A percentile compares a stretch with the other conserved stretches of the same genome.
phyloP scores from a whole-genome alignment of 2,888 invertebrate species.

The Ophonus ardosiacus region DNA sequence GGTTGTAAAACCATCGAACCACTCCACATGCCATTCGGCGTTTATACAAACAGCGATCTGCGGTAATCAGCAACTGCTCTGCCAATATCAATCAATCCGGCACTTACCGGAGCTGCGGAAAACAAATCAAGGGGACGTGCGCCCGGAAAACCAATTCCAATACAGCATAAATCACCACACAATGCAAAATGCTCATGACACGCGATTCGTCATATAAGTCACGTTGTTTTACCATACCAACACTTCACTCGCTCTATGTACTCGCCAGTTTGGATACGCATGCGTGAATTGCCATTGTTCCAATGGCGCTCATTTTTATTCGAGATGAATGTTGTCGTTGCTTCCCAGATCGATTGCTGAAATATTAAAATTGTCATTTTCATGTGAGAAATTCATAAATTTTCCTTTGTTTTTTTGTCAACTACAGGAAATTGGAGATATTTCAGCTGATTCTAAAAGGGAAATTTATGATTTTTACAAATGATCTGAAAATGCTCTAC shows the following conservation, averaged over 20 bases:
- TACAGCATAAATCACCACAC: conserved; percentile 73
- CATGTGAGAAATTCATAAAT: too few species aligned
- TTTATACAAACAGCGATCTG: conserved; percentile 65
- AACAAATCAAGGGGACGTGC: conserved; percentile 73
- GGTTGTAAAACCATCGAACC: conserved; percentile 59
- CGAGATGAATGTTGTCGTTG: background rate
- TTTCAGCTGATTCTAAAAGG: too few species aligned
- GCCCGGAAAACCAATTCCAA: conserved; percentile 74
- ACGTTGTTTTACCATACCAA: conserved; percentile 18
- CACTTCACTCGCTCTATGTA: conserved; percentile 11
- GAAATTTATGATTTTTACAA: too few species aligned
- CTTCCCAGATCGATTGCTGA: background rate
- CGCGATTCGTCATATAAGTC: conserved; percentile 51
- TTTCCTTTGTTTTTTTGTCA: too few species aligned
- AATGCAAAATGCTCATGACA: conserved; percentile 61
- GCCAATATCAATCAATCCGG: conserved; percentile 72
- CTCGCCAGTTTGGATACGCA: background rate
- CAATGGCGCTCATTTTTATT: background rate
- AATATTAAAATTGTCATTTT: background rate
- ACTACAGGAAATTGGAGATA: too few species aligned
- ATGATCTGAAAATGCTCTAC: too few species aligned
- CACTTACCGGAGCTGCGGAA: conserved; percentile 68
- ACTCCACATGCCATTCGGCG: conserved; percentile 52
- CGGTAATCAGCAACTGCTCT: conserved; percentile 68
- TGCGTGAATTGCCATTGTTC: background rate